These are phyloP conservation scores for Perca flavescens DNA, from an alignment of 2,113 vertebrate genomes.

Conservation along the genomic window DNA sequence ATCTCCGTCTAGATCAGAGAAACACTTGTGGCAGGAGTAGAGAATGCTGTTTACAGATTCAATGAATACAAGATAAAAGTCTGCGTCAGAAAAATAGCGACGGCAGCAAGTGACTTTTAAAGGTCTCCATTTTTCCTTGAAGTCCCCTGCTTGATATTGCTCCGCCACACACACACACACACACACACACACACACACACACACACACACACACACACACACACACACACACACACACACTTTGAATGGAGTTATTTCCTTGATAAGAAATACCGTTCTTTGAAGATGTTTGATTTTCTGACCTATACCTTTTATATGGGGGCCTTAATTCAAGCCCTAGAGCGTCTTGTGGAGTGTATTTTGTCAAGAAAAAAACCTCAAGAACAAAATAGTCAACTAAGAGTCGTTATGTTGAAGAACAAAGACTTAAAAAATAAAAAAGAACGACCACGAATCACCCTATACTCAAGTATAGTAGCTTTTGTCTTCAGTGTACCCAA, in stretches of 20 bases:
- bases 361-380: slow-evolving; percentile 26
- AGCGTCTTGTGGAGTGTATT: slow-evolving; percentile 41
- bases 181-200: slow-evolving; percentile 22
- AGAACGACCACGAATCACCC: not conserved
- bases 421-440: slow-evolving; percentile 44
- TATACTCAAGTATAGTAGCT: not conserved
- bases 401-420: slow-evolving; percentile 43
- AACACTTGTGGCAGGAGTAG: slow-evolving; percentile 80
- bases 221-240: slow-evolving; percentile 27
- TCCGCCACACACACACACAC: slow-evolving; percentile 28
- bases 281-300: slow-evolving; percentile 76
- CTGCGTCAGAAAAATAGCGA: slow-evolving; percentile 74
- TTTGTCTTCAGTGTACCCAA: slow-evolving; percentile 1
- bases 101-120: slow-evolving; percentile 81
- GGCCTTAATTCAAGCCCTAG: slow-evolving; percentile 55
- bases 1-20: slow-evolving; percentile 80
- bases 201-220: slow-evolving; percentile 41
- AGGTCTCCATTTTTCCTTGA: slow-evolving; percentile 83
- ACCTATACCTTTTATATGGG: slow-evolving; percentile 69
- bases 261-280: slow-evolving; percentile 73
- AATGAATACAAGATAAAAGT: slow-evolving; percentile 83
- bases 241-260: slow-evolving; percentile 75
- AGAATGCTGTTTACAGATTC: slow-evolving; percentile 83
- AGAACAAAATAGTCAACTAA: slow-evolving; percentile 39
- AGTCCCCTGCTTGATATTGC: slow-evolving; percentile 74